phyloP scores from a whole-genome alignment of 2,113 vertebrate genomes.

The Trichechus manatus region DNA sequence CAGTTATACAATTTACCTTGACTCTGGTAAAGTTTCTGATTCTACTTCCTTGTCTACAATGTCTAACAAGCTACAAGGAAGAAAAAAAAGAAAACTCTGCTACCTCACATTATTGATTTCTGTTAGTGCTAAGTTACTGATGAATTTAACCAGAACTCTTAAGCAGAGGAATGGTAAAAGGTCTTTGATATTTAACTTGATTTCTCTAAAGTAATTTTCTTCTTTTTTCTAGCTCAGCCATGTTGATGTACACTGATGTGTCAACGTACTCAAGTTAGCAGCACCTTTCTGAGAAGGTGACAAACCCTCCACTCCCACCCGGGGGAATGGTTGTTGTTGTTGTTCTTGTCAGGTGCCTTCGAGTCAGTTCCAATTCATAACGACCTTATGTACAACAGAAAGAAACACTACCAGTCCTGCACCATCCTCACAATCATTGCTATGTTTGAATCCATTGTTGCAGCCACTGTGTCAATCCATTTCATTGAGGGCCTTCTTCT shows the following conservation, averaged over 20 bases:
- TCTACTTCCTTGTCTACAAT: not conserved
- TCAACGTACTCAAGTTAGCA: not conserved
- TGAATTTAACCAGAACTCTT: not conserved
- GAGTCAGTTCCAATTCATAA: too few species aligned
- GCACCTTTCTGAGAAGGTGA: not conserved
- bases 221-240: not conserved
- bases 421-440: too few species aligned
- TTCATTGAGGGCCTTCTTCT: too few species aligned
- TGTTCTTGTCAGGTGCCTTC: too few species aligned
- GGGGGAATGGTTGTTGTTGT: not conserved
- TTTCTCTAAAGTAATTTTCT: constrained; percentile 38
- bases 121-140: not conserved
- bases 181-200: constrained; percentile 14
- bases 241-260: not conserved
- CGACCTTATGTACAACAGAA: too few species aligned
- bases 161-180: not conserved
- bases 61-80: not conserved
- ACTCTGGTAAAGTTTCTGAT: not conserved
- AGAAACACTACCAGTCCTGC: too few species aligned
- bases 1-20: not conserved
- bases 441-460: too few species aligned
- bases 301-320: not conserved
- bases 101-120: not conserved
- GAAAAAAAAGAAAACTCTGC: not conserved
- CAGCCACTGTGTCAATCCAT: too few species aligned